Conservation (phyloP, 2,797 vertebrate species). For the Mus minutoides region DNA sequence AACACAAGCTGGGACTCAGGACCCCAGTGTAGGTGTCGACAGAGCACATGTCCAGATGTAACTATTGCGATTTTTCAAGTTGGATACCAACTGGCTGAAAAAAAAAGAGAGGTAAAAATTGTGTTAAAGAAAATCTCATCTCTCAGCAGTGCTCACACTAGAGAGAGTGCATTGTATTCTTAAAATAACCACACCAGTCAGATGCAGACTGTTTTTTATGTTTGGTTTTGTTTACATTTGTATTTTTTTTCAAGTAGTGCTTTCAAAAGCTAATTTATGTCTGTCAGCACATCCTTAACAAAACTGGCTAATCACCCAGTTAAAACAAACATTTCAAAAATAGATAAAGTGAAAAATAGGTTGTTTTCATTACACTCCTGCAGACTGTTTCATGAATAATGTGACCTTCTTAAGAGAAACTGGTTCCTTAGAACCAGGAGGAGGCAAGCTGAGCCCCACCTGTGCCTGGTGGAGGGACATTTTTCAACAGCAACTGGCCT, state of each 20-base stretch:
- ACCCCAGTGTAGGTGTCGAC: neutral
- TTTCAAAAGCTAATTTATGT: constrained; percentile 72
- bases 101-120: neutral
- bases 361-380: constrained; percentile 47
- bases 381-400: neutral
- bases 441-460: neutral
- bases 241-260: constrained; percentile 23
- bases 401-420: neutral
- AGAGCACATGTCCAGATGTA: neutral
- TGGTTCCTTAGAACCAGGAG: neutral
- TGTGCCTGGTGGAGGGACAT: neutral
- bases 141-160: neutral
- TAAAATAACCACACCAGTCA: constrained; percentile 48
- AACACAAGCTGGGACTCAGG: neutral
- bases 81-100: neutral
- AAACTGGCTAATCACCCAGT: constrained; percentile 61
- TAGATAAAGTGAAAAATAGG: constrained; percentile 63
- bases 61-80: neutral
- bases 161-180: neutral
- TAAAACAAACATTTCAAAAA: constrained; percentile 69
- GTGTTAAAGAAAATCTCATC: neutral
- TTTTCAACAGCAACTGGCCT: neutral
- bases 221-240: constrained; percentile 71
- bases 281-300: constrained; percentile 58
- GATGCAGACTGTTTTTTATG: constrained; percentile 24